phyloP scores from a whole-genome alignment of 2,888 invertebrate genomes.

The Odontomyia ornata region DNA sequence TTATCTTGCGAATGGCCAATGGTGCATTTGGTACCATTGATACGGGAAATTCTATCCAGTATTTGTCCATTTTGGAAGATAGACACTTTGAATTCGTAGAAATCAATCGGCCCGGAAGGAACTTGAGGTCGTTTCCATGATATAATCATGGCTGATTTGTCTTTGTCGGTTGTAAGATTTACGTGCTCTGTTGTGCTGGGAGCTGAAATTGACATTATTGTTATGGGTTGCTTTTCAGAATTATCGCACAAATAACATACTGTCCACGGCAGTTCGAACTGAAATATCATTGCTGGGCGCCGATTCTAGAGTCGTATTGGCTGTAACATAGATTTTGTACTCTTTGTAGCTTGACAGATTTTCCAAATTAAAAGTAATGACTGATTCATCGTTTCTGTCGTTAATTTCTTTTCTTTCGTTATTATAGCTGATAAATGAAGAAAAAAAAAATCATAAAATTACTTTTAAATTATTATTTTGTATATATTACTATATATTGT shows the following conservation, averaged over 20 bases:
- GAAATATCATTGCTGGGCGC: conserved; percentile 66
- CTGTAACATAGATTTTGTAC: conserved; percentile 76
- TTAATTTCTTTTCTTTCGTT: not conserved
- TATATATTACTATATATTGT: conserved; percentile 14
- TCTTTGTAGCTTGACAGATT: conserved; percentile 70
- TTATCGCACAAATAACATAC: conserved; percentile 53
- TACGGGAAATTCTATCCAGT: conserved; percentile 51
- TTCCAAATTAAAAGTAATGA: conserved; percentile 53
- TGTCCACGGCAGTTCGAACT: conserved; percentile 71
- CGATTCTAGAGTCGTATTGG: conserved; percentile 78
- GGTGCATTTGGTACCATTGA: conserved; percentile 52
- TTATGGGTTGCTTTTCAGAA: not conserved
- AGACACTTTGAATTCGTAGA: conserved; percentile 66
- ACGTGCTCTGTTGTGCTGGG: conserved; percentile 52
- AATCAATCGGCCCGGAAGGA: conserved; percentile 68
- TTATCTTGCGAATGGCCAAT: conserved; percentile 48
- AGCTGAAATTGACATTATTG: conserved; percentile 29
- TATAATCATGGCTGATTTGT: conserved; percentile 55
- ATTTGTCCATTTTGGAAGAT: conserved; percentile 28
- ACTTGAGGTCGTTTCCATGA: conserved; percentile 67
- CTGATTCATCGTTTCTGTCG: not conserved
- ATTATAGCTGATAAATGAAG: conserved; percentile 17
- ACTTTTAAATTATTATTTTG: not conserved
- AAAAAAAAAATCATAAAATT: not conserved
- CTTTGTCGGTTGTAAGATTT: not conserved